Evolutionary conservation across 2,888 invertebrate genomes (phyloP).

Genomic region (Tricholauxania praeusta): DNA sequence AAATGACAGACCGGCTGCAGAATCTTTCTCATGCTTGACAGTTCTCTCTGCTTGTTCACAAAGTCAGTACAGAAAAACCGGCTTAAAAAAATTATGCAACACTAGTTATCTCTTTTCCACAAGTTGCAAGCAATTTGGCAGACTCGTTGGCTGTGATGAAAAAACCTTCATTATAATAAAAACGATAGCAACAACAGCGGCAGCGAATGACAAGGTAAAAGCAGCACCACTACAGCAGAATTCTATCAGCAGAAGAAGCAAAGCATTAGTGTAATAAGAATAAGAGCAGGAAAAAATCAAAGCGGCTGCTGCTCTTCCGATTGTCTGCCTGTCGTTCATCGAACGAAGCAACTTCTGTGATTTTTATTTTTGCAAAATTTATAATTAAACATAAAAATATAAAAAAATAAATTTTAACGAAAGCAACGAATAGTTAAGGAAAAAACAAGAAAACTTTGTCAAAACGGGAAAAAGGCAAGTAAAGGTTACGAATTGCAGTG

Average conservation of each 20-base stretch:
- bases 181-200: constrained; percentile 31
- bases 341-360: constrained; percentile 14
- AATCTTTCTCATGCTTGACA: not conserved
- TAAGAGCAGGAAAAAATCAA: constrained; percentile 22
- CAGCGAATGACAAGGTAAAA: constrained; percentile 12
- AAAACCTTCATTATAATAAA: not conserved
- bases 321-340: constrained; percentile 34
- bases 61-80: not conserved
- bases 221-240: constrained; percentile 22
- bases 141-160: not conserved
- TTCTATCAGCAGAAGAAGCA: constrained; percentile 1
- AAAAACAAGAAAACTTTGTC: not conserved
- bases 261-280: not conserved
- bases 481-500: not conserved
- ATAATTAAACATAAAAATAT: not conserved
- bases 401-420: constrained; percentile 3
- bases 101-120: constrained; percentile 14
- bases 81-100: not conserved
- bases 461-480: not conserved
- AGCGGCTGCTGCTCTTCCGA: constrained; percentile 18
- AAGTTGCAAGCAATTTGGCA: constrained; percentile 24
- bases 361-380: constrained; percentile 28
- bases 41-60: not conserved
- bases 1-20: no score
- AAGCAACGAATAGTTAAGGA: constrained; percentile 3